Evolutionary conservation across 2,888 invertebrate genomes (phyloP).

Genomic region (Polydrusus cervinus): DNA sequence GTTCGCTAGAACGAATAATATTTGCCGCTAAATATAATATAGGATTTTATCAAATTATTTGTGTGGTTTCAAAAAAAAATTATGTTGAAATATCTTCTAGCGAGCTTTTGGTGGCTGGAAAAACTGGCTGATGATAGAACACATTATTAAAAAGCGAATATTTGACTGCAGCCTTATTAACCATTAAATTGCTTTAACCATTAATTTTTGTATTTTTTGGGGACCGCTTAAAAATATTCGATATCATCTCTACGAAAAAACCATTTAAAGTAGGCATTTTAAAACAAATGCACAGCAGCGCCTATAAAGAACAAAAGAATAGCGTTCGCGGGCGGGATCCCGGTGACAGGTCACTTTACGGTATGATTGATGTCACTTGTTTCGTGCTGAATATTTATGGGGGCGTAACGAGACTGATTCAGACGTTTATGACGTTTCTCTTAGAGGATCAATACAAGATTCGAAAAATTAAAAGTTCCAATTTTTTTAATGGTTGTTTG

Average conservation of each 20-base stretch:
- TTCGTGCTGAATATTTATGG: slow-evolving; percentile 68
- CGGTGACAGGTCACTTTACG: slow-evolving; percentile 66
- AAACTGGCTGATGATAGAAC: no score
- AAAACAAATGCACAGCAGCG: slow-evolving; percentile 38
- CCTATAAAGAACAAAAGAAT: slow-evolving; percentile 43
- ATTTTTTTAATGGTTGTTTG: background rate
- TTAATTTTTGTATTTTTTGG: no score
- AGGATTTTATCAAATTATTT: no score
- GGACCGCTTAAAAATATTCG: background rate
- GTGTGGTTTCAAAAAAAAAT: no score
- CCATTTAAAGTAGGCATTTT: slow-evolving; percentile 34
- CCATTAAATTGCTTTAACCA: no score
- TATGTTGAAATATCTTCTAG: no score
- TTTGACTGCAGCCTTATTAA: no score
- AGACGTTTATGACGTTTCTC: slow-evolving; percentile 21
- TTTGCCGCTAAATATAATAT: no score
- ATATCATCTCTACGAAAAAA: slow-evolving; percentile 7
- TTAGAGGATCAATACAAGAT: slow-evolving; percentile 25
- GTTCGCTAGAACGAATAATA: no score
- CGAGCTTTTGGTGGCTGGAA: no score
- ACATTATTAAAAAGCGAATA: no score
- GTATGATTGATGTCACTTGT: slow-evolving; percentile 68
- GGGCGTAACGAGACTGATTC: slow-evolving; percentile 32
- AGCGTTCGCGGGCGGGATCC: slow-evolving; percentile 55
- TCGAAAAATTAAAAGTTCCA: background rate